Conservation (phyloP, 2,888 invertebrate species). For the Eledona agricola region DNA sequence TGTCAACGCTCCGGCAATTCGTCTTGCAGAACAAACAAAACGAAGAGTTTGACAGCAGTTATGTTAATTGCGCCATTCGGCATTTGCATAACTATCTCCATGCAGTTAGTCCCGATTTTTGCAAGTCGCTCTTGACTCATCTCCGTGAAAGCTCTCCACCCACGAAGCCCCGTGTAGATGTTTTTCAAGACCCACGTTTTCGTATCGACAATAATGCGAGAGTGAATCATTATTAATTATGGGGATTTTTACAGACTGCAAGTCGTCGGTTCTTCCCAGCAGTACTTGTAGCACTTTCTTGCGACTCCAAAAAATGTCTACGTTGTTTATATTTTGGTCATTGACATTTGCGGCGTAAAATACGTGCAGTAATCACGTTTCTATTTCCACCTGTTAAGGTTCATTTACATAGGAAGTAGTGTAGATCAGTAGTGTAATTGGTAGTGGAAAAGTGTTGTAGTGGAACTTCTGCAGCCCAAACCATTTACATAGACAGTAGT, state of each 20-base stretch:
- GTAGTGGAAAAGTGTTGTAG: too few relatives aligned
- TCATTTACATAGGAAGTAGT: too few relatives aligned
- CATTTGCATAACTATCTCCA: constrained; percentile 12
- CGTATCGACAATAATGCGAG: constrained; percentile 10
- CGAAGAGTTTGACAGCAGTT: constrained; percentile 3
- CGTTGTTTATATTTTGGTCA: constrained; percentile 34
- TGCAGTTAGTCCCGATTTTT: constrained; percentile 17
- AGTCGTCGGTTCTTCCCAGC: constrained; percentile 5
- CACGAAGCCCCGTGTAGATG: constrained; percentile 25
- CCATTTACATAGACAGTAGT: too few relatives aligned
- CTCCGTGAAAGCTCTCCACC: constrained; percentile 17
- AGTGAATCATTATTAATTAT: constrained; percentile 29
- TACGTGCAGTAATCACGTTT: constrained; percentile 18
- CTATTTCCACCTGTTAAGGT: constrained; percentile 29
- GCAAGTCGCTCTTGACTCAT: constrained; percentile 25
- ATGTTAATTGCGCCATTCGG: constrained; percentile 8
- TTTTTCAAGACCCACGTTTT: constrained; percentile 26
- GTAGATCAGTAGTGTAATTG: too few relatives aligned
- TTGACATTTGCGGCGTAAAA: constrained; percentile 24
- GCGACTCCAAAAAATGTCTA: background rate
- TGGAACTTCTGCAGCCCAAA: too few relatives aligned
- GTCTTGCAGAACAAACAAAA: constrained; percentile 3
- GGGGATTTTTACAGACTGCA: constrained; percentile 20
- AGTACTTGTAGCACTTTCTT: background rate
- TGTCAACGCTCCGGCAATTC: constrained; percentile 1